Conservation (phyloP, 2,797 vertebrate genomes). For the Myotis myotis region DNA sequence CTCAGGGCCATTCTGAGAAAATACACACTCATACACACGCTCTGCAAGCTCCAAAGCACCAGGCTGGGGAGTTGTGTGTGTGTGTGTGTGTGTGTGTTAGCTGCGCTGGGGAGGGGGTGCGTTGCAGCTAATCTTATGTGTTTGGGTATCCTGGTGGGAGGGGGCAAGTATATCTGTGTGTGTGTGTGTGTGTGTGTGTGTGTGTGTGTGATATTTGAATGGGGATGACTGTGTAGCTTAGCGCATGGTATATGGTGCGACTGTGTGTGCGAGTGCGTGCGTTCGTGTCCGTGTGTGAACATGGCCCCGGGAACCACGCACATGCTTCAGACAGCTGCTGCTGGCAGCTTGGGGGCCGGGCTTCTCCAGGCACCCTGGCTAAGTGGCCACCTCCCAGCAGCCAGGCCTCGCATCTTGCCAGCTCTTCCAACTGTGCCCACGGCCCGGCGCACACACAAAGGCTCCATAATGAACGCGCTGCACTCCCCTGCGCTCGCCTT, state of each 20-base stretch:
- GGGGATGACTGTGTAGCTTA: constrained; percentile 48
- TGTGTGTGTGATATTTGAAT: constrained; percentile 22
- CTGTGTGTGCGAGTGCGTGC: constrained; percentile 31
- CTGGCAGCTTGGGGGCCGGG: constrained; percentile 39
- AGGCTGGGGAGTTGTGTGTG: not conserved
- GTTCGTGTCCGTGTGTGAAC: constrained; percentile 63
- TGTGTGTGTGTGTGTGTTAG: not conserved
- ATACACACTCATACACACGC: constrained; percentile 5
- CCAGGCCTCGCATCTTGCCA: constrained; percentile 58
- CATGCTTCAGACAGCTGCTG: constrained; percentile 73
- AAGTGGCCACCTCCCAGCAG: constrained; percentile 60
- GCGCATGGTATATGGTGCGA: constrained; percentile 22
- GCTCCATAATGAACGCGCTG: constrained; percentile 69
- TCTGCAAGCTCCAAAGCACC: constrained; percentile 56
- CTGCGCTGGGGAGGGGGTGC: not conserved
- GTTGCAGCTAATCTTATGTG: not conserved
- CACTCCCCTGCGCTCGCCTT: constrained; percentile 46
- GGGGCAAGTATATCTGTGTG: not conserved
- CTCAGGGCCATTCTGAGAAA: constrained; percentile 36
- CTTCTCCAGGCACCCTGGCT: constrained; percentile 33
- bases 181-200: not conserved
- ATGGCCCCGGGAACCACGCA: constrained; percentile 67
- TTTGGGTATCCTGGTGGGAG: constrained; percentile 31
- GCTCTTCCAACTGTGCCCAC: constrained; percentile 58
- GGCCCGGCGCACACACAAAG: constrained; percentile 66